These are phyloP conservation scores for Spinibarbus caldwelli DNA, from an alignment of 2,797 vertebrate genomes.

Conservation along the genomic window DNA sequence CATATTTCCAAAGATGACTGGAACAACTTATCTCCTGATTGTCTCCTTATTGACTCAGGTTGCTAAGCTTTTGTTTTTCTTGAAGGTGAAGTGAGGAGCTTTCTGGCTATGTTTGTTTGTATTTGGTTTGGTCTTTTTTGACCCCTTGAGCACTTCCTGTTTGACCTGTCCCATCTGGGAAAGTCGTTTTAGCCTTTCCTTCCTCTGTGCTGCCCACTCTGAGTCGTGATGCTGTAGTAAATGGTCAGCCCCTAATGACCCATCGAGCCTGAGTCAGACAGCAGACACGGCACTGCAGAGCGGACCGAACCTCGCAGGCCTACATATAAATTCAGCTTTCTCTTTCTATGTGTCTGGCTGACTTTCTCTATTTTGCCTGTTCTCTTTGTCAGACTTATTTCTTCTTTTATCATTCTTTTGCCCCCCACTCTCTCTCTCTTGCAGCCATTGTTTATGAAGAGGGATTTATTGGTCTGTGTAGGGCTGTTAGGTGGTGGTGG, in stretches of 20 bases:
- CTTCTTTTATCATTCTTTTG: background rate
- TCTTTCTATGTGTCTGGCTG: constrained; percentile 61
- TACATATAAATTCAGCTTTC: constrained; percentile 56
- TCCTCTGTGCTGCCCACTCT: constrained; percentile 66
- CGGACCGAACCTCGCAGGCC: background rate
- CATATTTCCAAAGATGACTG: constrained; percentile 26
- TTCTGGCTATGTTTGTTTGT: constrained; percentile 23
- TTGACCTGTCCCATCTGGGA: constrained; percentile 91
- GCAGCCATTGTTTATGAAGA: constrained; percentile 77
- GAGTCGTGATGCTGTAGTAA: constrained; percentile 75
- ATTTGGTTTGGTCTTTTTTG: constrained; percentile 63
- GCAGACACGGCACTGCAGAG: constrained; percentile 20
- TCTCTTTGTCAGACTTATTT: constrained; percentile 5
- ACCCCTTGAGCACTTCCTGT: constrained; percentile 85
- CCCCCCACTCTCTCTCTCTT: background rate
- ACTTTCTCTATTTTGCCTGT: constrained; percentile 53
- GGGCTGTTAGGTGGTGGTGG: constrained; percentile 78
- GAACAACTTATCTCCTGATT: constrained; percentile 1
- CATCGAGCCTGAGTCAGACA: constrained; percentile 60
- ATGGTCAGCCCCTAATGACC: constrained; percentile 86
- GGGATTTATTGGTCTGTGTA: constrained; percentile 81
- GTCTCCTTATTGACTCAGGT: constrained; percentile 4
- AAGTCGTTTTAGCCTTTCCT: constrained; percentile 80
- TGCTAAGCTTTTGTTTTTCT: constrained; percentile 8
- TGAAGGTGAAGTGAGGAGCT: background rate